Base-by-base conservation (phyloP, 64 coral and sea anemone genomes). In the Stylophora pistillata region DNA sequence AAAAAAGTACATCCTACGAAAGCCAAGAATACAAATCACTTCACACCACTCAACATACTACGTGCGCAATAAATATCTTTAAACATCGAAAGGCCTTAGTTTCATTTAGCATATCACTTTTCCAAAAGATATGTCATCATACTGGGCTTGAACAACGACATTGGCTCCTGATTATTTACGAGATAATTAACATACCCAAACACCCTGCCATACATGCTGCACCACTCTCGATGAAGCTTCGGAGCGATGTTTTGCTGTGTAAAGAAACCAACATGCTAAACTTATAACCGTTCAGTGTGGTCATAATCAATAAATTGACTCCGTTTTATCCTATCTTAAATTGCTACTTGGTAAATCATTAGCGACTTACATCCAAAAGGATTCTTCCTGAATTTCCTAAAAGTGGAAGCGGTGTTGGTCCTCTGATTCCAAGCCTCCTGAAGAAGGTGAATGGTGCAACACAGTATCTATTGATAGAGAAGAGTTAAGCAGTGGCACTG, bases 1-100 rank as follows among this genome's bases (percentile, higher is more conserved):
- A 64, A 85, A 55, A 66, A 87, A 9, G 23, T 66, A 73, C 5
- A 87, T 87, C 34, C 55, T 87, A 16, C 13, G 1, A 55, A 9
- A 79, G 58, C 57, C n/a, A 60, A 9, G 37, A 47, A 47, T 47
- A 47, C 37, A 47, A 4, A 47, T 47, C 3, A 47, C 37, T 47
- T 47, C 37, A 47, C 37, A 47, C 7, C 37, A 47, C 37, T 7
- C 37, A 7, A 47, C 3, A 47, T 6, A 21, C 4, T 11, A 10
- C 11, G 28, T 71, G 11, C 28, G 12, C 11, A 13, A 71, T 26
- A 25, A 23, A 27, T 27, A n/a, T 71, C 28, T 28, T 47, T 47
- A 47, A 47, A 47, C 37, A 47, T 1, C 37, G 3, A 47, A 47
- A 47, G 37, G 3, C 7, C 37, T 47, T 4, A 4, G 37, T 47